Evolutionary conservation across 2,888 invertebrate species (phyloP).

Genomic region (Synergus gifuensis): DNA sequence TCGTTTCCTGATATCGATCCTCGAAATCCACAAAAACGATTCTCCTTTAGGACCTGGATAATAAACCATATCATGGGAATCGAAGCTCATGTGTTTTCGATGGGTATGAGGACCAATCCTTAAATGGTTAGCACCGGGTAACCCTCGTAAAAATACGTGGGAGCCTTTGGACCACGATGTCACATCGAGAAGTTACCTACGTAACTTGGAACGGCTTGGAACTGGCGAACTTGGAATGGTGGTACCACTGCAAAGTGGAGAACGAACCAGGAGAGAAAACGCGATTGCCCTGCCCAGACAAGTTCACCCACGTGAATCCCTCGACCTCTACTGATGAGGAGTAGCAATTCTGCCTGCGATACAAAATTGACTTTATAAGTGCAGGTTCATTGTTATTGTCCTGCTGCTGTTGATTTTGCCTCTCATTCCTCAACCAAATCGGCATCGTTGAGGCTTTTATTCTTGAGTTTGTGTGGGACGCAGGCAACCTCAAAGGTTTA

Average conservation of each 20-base stretch:
- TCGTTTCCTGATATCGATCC: conserved; percentile 16
- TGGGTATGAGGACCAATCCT: conserved; percentile 38
- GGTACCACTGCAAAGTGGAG: conserved; percentile 16
- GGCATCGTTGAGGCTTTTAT: not conserved
- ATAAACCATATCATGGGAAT: conserved; percentile 33
- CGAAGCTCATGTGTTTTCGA: conserved; percentile 6
- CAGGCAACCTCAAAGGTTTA: not conserved
- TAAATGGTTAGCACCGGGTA: conserved; percentile 33
- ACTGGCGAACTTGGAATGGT: conserved; percentile 13
- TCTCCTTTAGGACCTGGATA: conserved; percentile 14
- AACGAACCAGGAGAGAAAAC: conserved; percentile 29
- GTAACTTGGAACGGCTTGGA: conserved; percentile 13
- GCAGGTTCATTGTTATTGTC: conserved; percentile 32
- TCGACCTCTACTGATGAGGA: conserved; percentile 7
- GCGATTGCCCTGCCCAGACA: conserved; percentile 17
- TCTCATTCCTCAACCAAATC: not conserved
- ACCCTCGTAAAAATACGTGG: conserved; percentile 41
- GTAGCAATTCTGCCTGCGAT: conserved; percentile 15
- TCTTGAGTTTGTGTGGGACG: not conserved
- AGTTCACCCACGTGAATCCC: conserved; percentile 37
- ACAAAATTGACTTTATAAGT: conserved; percentile 34
- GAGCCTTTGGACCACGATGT: conserved; percentile 41
- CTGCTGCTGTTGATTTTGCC: not conserved
- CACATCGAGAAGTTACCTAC: not conserved
- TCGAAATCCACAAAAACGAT: conserved; percentile 18